phyloP scores from a whole-genome alignment of 2,888 invertebrate species.

The Drosophila basisetae region DNA sequence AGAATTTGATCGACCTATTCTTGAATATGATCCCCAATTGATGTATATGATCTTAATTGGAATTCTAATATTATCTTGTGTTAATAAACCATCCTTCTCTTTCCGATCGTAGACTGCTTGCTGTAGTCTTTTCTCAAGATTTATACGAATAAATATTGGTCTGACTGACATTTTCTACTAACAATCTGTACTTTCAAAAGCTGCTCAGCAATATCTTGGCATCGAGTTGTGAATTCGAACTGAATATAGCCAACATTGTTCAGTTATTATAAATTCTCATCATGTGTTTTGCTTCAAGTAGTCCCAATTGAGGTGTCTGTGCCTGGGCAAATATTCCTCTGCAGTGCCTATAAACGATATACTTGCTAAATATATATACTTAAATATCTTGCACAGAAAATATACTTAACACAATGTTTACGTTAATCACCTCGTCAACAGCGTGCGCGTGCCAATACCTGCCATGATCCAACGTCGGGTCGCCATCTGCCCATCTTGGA shows the following conservation, averaged over 20 bases:
- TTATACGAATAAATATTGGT: neutral
- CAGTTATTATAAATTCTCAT: neutral
- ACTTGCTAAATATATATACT: neutral
- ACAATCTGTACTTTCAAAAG: neutral
- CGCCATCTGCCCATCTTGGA: conserved; percentile 89
- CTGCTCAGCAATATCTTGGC: neutral
- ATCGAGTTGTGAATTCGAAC: no score
- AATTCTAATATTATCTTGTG: neutral
- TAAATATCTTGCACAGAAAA: neutral
- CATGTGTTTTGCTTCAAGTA: neutral
- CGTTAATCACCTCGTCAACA: conserved; percentile 33
- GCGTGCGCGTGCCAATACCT: conserved; percentile 89
- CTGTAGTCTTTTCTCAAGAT: neutral
- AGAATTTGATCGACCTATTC: neutral
- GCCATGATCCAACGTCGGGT: conserved; percentile 88
- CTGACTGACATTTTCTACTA: neutral
- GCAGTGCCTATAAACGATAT: neutral
- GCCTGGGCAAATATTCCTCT: neutral
- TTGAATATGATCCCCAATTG: neutral
- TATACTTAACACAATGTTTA: neutral
- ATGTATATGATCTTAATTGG: no score
- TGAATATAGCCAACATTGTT: neutral
- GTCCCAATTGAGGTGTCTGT: no score
- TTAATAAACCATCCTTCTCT: neutral
- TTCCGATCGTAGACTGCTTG: neutral